These are phyloP conservation scores for Scaptomyza tumidula DNA, from an alignment of 2,888 invertebrate species.

Conservation along the genomic window DNA sequence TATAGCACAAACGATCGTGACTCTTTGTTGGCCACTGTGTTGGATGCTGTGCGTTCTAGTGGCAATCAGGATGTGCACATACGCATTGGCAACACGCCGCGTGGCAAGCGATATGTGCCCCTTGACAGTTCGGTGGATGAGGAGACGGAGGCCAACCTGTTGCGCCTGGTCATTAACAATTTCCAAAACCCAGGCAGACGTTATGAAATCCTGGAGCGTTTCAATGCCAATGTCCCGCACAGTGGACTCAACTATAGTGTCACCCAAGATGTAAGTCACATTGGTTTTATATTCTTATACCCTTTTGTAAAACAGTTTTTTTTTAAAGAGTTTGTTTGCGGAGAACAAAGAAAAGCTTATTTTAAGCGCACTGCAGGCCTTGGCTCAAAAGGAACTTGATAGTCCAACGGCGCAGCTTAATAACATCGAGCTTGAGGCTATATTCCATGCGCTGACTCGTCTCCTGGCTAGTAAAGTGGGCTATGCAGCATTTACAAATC, in stretches of 20 bases:
- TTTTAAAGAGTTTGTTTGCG: conserved; percentile 94
- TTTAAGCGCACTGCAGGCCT: conserved; percentile 93
- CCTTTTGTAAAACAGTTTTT: not conserved
- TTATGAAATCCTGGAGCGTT: conserved; percentile 94
- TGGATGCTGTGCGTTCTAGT: conserved; percentile 98
- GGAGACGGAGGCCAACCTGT: conserved; percentile 96
- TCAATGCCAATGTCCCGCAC: conserved; percentile 99
- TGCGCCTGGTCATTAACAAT: conserved; percentile 86
- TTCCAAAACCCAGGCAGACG: conserved; percentile 86
- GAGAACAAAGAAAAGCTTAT: conserved; percentile 99
- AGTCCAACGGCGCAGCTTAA: conserved; percentile 86
- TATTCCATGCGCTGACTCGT: conserved; percentile 96
- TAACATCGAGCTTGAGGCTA: conserved; percentile 93
- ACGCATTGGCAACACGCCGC: conserved; percentile 92
- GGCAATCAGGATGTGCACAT: conserved; percentile 99
- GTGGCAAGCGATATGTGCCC: conserved; percentile 95
- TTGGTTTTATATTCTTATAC: not conserved
- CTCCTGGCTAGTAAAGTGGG: conserved; percentile 99
- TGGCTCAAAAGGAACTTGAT: conserved; percentile 90
- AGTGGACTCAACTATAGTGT: conserved; percentile 98
- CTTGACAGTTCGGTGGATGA: conserved; percentile 96
- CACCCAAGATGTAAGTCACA: conserved; percentile 94
- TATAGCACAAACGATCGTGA: conserved; percentile 98
- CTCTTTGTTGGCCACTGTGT: conserved; percentile 95
- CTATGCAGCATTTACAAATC: conserved; percentile 96